Conservation (phyloP, 1,140 invertebrate species). For the Triops cancriformis region DNA sequence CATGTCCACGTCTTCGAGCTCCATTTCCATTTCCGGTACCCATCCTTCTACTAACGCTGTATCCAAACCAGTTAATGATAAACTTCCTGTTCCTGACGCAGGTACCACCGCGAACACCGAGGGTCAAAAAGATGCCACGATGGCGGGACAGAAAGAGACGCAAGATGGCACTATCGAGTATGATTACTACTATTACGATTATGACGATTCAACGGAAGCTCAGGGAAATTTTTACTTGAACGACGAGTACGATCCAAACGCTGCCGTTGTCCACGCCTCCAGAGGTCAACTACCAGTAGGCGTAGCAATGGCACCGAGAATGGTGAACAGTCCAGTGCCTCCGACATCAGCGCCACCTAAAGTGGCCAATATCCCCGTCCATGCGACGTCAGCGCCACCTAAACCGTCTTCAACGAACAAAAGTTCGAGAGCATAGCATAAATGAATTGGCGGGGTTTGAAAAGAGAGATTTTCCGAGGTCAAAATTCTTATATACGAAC, state of each 20-base stretch:
- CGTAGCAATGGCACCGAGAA: not conserved
- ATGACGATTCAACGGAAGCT: slow-evolving; percentile 18
- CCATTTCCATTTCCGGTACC: not conserved
- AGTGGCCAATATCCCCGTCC: not conserved
- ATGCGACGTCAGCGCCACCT: not conserved
- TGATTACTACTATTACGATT: slow-evolving; percentile 28
- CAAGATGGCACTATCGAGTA: slow-evolving; percentile 21
- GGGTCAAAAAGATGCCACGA: not conserved
- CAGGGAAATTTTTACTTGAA: slow-evolving; percentile 25
- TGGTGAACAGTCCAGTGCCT: not conserved
- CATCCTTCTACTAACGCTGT: not conserved
- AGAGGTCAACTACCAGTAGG: not conserved
- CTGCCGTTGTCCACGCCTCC: not conserved
- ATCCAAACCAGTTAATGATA: not conserved
- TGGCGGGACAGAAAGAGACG: slow-evolving; percentile 12
- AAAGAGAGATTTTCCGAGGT: not conserved
- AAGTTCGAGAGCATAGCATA: not conserved
- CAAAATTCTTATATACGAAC: not conserved
- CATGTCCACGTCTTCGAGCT: not conserved
- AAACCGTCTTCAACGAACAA: not conserved
- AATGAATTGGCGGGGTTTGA: not conserved
- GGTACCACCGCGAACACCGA: not conserved
- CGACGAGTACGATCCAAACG: slow-evolving; percentile 27
- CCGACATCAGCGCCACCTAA: not conserved
- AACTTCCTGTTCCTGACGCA: not conserved